These are phyloP conservation scores for Drosophila elegans DNA, from an alignment of 1,140 invertebrate species.

Conservation along the genomic window DNA sequence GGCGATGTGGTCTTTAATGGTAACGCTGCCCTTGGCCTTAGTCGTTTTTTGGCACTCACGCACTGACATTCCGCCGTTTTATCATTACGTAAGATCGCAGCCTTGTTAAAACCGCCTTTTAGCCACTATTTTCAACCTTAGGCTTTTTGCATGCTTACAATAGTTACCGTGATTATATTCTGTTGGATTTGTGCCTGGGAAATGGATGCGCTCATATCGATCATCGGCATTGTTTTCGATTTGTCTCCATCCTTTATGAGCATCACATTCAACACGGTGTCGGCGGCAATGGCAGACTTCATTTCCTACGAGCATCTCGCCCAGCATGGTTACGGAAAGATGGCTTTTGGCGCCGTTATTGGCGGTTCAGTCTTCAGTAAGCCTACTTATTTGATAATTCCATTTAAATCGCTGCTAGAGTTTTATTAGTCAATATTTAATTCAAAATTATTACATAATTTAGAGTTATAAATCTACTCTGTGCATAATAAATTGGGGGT, in stretches of 20 bases:
- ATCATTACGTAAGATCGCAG: constrained; percentile 39
- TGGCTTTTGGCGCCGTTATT: constrained; percentile 57
- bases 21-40: constrained; percentile 42
- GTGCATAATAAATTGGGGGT: neutral
- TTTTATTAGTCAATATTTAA: too few relatives aligned
- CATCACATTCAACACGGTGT: constrained; percentile 38
- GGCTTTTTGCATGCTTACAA: neutral
- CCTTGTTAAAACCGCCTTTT: too few relatives aligned
- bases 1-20: constrained; percentile 25
- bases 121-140: neutral
- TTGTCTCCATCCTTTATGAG: constrained; percentile 29
- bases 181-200: constrained; percentile 44
- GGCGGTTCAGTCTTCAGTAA: constrained; percentile 57
- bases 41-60: constrained; percentile 34
- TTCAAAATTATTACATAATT: too few relatives aligned
- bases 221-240: constrained; percentile 42
- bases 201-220: constrained; percentile 45
- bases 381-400: too few relatives aligned
- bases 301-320: constrained; percentile 36
- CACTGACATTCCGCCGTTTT: constrained; percentile 57
- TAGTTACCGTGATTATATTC: constrained; percentile 15
- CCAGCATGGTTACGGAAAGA: constrained; percentile 60
- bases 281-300: constrained; percentile 35
- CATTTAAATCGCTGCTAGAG: too few relatives aligned
- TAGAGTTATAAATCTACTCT: too few relatives aligned